Evolutionary conservation across 1,140 invertebrate species (phyloP), one percentile per base, ranked within the genome.

Genomic region (Rhopalosiphum padi): DNA sequence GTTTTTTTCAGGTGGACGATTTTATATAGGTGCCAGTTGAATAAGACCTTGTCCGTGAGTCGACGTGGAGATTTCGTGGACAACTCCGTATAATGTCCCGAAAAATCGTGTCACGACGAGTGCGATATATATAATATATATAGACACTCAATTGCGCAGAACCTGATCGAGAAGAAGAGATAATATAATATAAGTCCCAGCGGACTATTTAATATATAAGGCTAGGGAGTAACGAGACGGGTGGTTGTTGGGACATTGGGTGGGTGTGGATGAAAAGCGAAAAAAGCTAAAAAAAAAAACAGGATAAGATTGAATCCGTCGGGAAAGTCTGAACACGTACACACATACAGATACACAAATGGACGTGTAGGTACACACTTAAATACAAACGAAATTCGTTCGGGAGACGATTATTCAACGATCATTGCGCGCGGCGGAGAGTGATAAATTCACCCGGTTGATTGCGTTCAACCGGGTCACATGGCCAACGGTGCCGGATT

Each of bases 401-500:
- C 37, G 88, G 25, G 41, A 30, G 53, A 90, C 88, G n/a, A 43
- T 60, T 46, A n/a, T 55, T 60, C 9, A 60, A 90, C 88, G 88
- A 88, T 22, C 8, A 55, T 89, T 55, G 43, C 89, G 37, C 35
- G 18, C 41, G 48, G n/a, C 53, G 37, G 25, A 90, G 30, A 68
- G 25, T 46, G 60, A 77, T 77, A n/a, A 90, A 89, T 53, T 89
- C 37, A 41, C 48, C n/a, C 41, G 11, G 41, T 2, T 35, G 30
- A 35, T 35, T 77, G 30, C 86, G 30, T 37, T 89, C 37, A 68
- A 68, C 48, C 46, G 43, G 55, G 46, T 91, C 46, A 91, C 90
- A 93, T 93, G 91, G 91, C 91, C 77, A 93, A 53, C 46, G 91
- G 91, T 93, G 46, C 82, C 82, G 91, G 91, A 53, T 82, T 83